phyloP scores from a whole-genome alignment of 2,113 vertebrate species.

The Gambusia affinis region DNA sequence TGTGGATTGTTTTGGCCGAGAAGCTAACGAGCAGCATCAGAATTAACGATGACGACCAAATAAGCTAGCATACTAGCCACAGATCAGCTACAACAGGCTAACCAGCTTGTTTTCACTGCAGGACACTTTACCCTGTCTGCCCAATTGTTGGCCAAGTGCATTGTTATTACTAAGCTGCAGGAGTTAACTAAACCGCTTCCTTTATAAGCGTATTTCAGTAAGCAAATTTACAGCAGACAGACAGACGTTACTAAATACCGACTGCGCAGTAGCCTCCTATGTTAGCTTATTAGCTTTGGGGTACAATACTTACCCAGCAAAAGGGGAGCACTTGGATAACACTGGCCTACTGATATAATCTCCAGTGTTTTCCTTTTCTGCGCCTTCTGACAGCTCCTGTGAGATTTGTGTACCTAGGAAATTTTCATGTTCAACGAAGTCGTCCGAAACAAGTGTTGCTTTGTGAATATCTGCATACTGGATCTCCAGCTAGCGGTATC shows the following conservation, averaged over 20 bases:
- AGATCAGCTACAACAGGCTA: conserved; percentile 6
- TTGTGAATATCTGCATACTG: conserved; percentile 13
- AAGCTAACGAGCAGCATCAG: not conserved
- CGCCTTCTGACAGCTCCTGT: conserved; percentile 10
- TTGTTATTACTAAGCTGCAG: too few species aligned
- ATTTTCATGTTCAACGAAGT: not conserved
- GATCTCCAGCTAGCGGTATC: not conserved
- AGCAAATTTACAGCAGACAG: conserved; percentile 77
- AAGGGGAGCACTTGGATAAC: conserved; percentile 21
- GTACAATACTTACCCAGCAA: conserved; percentile 59
- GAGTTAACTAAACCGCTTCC: not conserved
- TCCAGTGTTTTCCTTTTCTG: conserved; percentile 5
- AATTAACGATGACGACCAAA: conserved; percentile 28
- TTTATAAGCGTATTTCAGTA: not conserved
- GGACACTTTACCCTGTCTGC: too few species aligned
- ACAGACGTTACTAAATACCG: conserved; percentile 44
- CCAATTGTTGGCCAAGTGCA: too few species aligned
- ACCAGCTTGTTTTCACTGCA: not conserved
- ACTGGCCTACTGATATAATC: conserved; percentile 24
- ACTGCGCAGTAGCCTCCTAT: conserved; percentile 40
- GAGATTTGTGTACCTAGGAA: conserved; percentile 18
- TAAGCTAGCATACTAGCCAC: conserved; percentile 9
- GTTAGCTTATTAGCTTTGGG: conserved; percentile 30
- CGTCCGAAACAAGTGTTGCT: not conserved
- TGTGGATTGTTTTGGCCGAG: not conserved